Conservation (phyloP, 2,113 vertebrate species). For the Vulpes ferrilata region DNA sequence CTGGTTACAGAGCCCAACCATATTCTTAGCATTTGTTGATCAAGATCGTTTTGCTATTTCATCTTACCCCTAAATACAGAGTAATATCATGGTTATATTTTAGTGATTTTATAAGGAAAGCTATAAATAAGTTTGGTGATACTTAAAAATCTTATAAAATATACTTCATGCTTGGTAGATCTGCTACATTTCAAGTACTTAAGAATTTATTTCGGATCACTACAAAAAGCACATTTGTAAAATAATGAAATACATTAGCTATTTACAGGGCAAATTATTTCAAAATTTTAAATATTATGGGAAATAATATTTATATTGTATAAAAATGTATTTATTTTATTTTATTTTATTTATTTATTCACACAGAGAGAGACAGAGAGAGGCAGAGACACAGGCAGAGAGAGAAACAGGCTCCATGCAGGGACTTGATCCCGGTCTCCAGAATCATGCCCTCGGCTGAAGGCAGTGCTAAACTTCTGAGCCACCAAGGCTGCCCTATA, state of each 20-base stretch:
- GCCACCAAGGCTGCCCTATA: too few species aligned
- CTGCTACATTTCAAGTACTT: slow-evolving; percentile 9
- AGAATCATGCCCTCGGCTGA: too few species aligned
- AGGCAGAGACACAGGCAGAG: too few species aligned
- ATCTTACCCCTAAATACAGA: background rate
- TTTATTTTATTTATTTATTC: too few species aligned
- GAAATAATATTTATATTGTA: background rate
- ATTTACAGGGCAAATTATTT: slow-evolving; percentile 1
- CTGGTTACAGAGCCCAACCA: background rate
- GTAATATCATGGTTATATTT: background rate
- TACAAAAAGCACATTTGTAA: slow-evolving; percentile 23
- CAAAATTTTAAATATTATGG: background rate
- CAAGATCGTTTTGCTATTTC: background rate
- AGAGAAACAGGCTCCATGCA: too few species aligned
- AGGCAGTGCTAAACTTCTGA: too few species aligned
- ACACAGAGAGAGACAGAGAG: too few species aligned
- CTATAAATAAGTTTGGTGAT: slow-evolving; percentile 1
- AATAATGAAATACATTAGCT: background rate
- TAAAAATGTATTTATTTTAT: background rate
- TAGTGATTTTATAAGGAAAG: slow-evolving; percentile 17
- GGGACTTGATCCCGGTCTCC: too few species aligned
- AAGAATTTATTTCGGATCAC: background rate
- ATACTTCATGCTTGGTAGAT: background rate
- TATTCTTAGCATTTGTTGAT: background rate
- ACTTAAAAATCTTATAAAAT: slow-evolving; percentile 22